These are phyloP conservation scores for Mus spicilegus DNA, from an alignment of 2,113 vertebrate species.

Conservation along the genomic window DNA sequence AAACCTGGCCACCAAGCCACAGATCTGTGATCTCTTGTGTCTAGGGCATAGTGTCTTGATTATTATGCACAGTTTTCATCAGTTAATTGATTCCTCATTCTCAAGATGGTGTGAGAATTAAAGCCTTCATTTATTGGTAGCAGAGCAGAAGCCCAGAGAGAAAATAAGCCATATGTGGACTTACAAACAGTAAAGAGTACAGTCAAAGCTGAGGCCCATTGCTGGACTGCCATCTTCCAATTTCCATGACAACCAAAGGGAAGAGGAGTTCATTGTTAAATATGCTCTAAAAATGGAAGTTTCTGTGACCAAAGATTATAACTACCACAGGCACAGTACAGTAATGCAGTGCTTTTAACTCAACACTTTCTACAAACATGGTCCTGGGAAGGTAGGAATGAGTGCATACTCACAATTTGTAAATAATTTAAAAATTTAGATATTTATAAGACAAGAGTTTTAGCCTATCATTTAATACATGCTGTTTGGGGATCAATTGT, in stretches of 20 bases:
- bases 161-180: background rate
- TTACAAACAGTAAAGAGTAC: background rate
- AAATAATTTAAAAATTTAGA: background rate
- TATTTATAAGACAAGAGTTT: background rate
- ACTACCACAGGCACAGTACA: background rate
- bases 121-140: background rate
- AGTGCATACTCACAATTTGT: background rate
- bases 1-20: background rate
- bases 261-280: background rate
- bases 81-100: background rate
- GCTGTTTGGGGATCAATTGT: background rate
- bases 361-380: background rate
- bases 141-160: background rate
- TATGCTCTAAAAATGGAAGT: background rate
- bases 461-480: background rate
- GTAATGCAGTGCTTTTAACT: background rate
- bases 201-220: background rate
- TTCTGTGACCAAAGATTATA: background rate
- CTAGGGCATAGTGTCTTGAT: background rate
- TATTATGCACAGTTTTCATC: background rate
- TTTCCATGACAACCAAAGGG: rapidly evolving
- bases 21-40: background rate
- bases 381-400: background rate
- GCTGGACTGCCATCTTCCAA: background rate
- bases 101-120: background rate